phyloP scores from a whole-genome alignment of 2,888 invertebrate species.

The Parthenolecanium corni region DNA sequence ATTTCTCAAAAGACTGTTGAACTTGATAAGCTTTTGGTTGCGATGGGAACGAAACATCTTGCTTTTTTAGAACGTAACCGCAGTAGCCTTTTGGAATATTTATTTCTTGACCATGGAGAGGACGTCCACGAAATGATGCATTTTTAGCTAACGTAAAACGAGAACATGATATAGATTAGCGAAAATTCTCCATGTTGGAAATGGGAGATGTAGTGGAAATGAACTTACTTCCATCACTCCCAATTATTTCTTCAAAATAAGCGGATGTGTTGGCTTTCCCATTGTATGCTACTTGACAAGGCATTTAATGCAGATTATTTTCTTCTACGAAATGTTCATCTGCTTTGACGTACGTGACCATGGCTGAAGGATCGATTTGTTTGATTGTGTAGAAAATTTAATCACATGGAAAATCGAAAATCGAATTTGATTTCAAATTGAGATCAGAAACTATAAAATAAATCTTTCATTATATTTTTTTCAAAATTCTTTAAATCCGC shows the following conservation, averaged over 20 bases:
- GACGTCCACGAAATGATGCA: slow-evolving; percentile 57
- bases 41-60: slow-evolving; percentile 35
- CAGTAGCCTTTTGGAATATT: slow-evolving; percentile 51
- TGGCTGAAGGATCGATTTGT: too few relatives aligned
- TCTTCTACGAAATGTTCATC: not conserved
- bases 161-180: slow-evolving; percentile 33
- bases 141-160: not conserved
- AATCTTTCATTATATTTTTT: too few relatives aligned
- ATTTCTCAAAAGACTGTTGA: slow-evolving; percentile 45
- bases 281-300: slow-evolving; percentile 14
- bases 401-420: too few relatives aligned
- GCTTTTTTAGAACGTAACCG: slow-evolving; percentile 47
- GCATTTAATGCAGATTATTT: slow-evolving; percentile 12
- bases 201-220: not conserved
- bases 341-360: not conserved
- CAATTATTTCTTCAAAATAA: slow-evolving; percentile 7
- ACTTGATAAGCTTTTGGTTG: slow-evolving; percentile 39
- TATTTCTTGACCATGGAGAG: slow-evolving; percentile 51
- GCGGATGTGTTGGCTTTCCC: slow-evolving; percentile 14
- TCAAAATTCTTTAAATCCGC: too few relatives aligned
- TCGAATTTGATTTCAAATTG: too few relatives aligned
- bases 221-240: slow-evolving; percentile 8
- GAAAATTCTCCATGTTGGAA: slow-evolving; percentile 39
- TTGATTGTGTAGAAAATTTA: too few relatives aligned
- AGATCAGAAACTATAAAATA: too few relatives aligned